Base-by-base conservation (phyloP, 2,113 vertebrate species). In the Tonatia bakeri region DNA sequence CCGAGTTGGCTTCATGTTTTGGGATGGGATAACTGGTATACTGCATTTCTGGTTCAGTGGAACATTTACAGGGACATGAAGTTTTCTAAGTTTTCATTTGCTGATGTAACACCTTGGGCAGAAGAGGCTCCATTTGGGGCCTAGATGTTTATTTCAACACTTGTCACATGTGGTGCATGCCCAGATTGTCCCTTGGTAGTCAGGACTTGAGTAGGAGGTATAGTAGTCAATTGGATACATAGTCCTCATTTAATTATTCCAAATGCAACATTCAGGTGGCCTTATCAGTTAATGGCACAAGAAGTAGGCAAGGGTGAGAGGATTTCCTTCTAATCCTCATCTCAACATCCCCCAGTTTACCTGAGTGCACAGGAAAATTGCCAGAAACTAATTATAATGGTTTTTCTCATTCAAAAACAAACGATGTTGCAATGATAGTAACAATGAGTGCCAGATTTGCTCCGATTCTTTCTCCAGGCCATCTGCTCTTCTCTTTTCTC, bases 401-500 rank as follows among this genome's bases (percentile, higher is more conserved):
- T 76, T 82, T 83, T 90, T 94, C 64, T 67, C 38, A 67, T 67
- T 85, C 82, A 33, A 94, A 88, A 86, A 45, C 3, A 26, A 83
- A 70, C 84, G 72, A 70, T 47, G 33, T 93, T 47, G 38, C 65
- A 72, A n/a, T 15, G 69, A 43, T 20, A 45, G 88, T 59, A 77
- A 38, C 19, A 20, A 14, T 10, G 33, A 56, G 40, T 33, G 90
- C 87, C 87, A 87, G 9, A 22, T 83, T 47, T 47, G 7, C 83
- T 54, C 87, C 73, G 73, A 61, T 86, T 87, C 92, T 65, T 56
- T 89, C 61, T 54, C 40, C 26, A 69, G 65, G 52, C 97, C 52
- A 50, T 86, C 92, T 95, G 88, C 9, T 94, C 61, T 47, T 76
- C 64, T 70, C 65, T 95, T 79, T 61, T 65, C 33, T 91, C n/a